Evolutionary conservation across 2,888 invertebrate genomes (phyloP), one percentile per base, ranked within the genome.

Genomic region (Pandemis corylana): DNA sequence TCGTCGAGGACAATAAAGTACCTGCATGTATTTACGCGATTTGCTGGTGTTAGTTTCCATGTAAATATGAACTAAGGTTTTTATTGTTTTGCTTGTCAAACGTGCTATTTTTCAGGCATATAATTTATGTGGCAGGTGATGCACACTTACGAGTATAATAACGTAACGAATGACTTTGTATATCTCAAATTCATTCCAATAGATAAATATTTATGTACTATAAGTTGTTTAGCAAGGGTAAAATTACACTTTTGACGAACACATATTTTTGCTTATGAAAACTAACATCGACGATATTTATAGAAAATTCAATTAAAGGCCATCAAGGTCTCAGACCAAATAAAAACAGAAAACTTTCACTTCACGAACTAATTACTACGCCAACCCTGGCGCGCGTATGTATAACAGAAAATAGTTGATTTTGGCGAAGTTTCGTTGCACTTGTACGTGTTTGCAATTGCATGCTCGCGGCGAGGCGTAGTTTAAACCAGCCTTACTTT

Each of bases 21-120:
- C 64, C 66, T 74, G 74, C 74, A 61, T 63, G 72, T 72, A 72
- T 68, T 61, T 62, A 41, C n/a, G 13, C n/a, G 5, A n/a, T 36
- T 41, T n/a, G n/a, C 7, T 62, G n/a, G 62, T 41, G 41, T 59
- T 12, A 59, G 28, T 59, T 59, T n/a, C 42, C 41, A 62, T 41
- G 41, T 56, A 56, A 10, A 9, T 9, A 10, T 41, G n/a, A 62
- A 41, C 41, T n/a, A 62, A n/a, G 62, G 41, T 62, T 62, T 61
- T 20, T 56, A 56, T 20, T 61, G 59, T 12, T 13, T 41, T 41
- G 41, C 41, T 62, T 62, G 62, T 62, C 62, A 62, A 62, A 36
- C 36, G 41, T 62, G 41, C 7, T n/a, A 62, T 41, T 62, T 41
- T n/a, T 42, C 36, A 2, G 41, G n/a, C 28, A 12, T 5, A n/a